A percentile compares a stretch with the other conserved stretches of the same genome.
These are phyloP conservation scores for Pelecanoides urinatrix DNA, from an alignment of 2,113 vertebrate genomes.

Conservation along the genomic window DNA sequence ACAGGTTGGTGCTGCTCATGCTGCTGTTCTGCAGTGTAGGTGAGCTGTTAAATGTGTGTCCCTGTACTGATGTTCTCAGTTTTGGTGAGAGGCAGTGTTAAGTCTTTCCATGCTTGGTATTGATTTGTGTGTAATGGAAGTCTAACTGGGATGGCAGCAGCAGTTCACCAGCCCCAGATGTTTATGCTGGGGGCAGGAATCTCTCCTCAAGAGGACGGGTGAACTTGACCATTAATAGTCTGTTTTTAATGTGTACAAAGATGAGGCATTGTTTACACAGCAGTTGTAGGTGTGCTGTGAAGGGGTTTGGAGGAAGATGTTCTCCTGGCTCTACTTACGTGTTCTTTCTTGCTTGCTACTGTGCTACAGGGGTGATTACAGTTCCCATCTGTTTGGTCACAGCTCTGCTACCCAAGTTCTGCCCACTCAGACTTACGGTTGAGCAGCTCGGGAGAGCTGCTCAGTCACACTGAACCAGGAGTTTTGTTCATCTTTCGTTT, in stretches of 20 bases:
- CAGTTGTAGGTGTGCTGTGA: not conserved
- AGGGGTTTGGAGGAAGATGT: not conserved
- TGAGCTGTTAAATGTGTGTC: not conserved
- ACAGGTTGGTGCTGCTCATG: rapidly evolving
- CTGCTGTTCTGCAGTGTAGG: not conserved
- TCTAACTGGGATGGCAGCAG: not conserved
- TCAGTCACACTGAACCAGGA: not conserved
- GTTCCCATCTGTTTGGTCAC: not conserved
- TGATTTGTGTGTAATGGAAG: not conserved
- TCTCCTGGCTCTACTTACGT: not conserved
- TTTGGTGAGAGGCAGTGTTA: not conserved
- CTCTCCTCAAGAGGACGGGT: not conserved
- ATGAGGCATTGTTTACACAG: not conserved
- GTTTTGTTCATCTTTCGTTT: not conserved
- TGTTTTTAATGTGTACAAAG: not conserved
- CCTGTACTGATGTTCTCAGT: rapidly evolving
- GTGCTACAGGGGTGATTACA: not conserved
- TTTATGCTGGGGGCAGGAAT: not conserved
- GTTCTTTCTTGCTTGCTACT: not conserved
- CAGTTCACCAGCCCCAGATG: not conserved
- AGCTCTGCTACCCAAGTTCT: not conserved
- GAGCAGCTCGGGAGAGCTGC: not conserved
- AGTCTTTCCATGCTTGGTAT: not conserved
- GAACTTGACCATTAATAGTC: not conserved
- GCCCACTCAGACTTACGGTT: not conserved